Base-by-base conservation (phyloP, 2,888 invertebrate genomes). In the Andrena fulva region DNA sequence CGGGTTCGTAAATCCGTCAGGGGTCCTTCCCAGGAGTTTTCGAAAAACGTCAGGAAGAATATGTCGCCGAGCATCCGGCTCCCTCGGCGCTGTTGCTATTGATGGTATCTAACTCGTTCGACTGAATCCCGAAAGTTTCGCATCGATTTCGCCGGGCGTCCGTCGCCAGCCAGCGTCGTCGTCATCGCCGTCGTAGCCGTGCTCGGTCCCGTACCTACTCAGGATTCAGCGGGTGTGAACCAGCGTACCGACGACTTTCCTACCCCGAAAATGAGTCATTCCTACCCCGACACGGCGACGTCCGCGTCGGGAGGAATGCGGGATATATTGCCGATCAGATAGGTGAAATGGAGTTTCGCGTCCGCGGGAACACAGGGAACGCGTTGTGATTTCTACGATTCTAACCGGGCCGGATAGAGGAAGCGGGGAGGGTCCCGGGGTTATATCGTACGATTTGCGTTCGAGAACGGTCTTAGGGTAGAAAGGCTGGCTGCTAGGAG, bases 1-100 rank as follows among this genome's bases (percentile, higher is more conserved):
- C 4, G 62, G 81, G 60, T 79, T 84, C 89, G 89, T 87, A 90
- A 90, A 90, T 87, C 84, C 84, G 86, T 90, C 87, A 85, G 60
- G 42, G 52, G 52, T 52, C 67, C 59, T 63, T 42, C n/a, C 73
- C 27, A 24, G 64, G 77, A 80, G 79, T 78, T 82, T 64, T 54
- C 68, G 63, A 70, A 73, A 74, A 75, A 77, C 79, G 86, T 84
- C 86, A 68, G 63, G 71, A 68, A 80, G 87, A 85, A 88, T 85
- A 89, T 79, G 87, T 87, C 83, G 80, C 16, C 50, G 24, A 27
- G 66, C 33, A 64, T 82, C 72, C 77, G 67, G 69, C 67, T 69
- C 54, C 66, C 60, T 20, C 29, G 20, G 4, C 42, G 50, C 52
- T 29, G 71, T 71, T 63, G 52, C 76, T 52, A 77, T 80, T 71